A percentile compares a stretch with the other conserved stretches of the same genome.
These are phyloP conservation scores for Aphelinus certus DNA, from an alignment of 1,140 invertebrate species.

Conservation along the genomic window DNA sequence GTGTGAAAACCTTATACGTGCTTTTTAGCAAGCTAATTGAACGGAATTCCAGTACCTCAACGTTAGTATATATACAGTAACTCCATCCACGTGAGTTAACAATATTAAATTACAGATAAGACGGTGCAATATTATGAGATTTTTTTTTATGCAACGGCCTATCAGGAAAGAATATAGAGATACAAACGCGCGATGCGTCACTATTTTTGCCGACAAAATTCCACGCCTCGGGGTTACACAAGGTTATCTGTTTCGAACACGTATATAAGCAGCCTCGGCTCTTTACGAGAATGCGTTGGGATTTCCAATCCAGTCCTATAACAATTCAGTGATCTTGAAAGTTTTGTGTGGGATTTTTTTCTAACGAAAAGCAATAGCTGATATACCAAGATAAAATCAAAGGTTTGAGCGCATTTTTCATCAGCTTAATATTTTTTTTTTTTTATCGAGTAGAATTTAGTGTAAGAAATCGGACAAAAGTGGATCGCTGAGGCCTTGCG, in stretches of 20 bases:
- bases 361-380: too few species aligned
- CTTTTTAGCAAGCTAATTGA: too few species aligned
- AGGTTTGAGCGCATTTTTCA: too few species aligned
- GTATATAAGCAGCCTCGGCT: slow-evolving; percentile 1
- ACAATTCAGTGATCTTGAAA: neutral
- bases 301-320: neutral
- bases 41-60: too few species aligned
- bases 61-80: neutral
- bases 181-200: neutral
- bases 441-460: too few species aligned
- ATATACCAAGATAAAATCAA: too few species aligned
- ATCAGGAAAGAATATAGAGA: neutral
- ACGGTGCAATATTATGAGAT: neutral
- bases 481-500: too few species aligned
- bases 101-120: neutral
- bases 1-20: too few species aligned
- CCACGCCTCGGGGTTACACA: neutral
- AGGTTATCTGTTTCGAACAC: slow-evolving; percentile 4
- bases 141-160: neutral
- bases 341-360: neutral
- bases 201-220: slow-evolving; percentile 10
- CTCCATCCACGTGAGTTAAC: neutral
- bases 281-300: neutral
- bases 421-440: too few species aligned
- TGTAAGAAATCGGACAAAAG: too few species aligned